Conservation (phyloP, 2,797 vertebrate species). For the Amazonetta brasiliensis region DNA sequence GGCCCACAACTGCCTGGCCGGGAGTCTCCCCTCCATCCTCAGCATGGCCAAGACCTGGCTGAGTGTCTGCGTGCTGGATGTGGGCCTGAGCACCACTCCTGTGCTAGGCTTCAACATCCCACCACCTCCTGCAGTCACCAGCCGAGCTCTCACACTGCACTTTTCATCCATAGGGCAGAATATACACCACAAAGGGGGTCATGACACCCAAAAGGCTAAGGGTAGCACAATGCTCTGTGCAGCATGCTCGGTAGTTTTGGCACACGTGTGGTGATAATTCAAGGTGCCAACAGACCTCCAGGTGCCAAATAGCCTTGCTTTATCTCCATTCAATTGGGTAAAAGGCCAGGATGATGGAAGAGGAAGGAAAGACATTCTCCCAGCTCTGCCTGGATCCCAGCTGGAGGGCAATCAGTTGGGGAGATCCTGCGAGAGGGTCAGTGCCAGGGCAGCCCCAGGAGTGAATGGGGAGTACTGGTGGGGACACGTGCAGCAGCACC, state of each 20-base stretch:
- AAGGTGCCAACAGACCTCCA: neutral
- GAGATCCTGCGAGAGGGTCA: neutral
- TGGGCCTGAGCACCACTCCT: no score
- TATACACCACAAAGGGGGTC: neutral
- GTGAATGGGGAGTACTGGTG: no score
- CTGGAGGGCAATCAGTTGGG: neutral
- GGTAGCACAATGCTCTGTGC: neutral
- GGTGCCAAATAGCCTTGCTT: neutral
- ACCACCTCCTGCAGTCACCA: accelerated
- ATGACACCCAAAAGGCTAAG: neutral
- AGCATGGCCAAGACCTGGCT: neutral
- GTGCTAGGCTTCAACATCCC: neutral
- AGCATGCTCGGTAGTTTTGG: accelerated
- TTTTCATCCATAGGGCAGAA: neutral
- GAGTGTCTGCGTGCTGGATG: accelerated
- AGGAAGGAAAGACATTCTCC: neutral
- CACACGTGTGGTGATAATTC: neutral
- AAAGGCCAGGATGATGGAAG: neutral
- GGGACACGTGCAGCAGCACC: neutral
- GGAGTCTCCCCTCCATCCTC: no score
- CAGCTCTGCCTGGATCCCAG: neutral
- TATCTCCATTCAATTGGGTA: neutral
- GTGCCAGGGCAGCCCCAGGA: no score
- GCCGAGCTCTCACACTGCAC: neutral
- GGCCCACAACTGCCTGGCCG: neutral